phyloP scores from a whole-genome alignment of 2,113 vertebrate species.

The Grallaria varia region DNA sequence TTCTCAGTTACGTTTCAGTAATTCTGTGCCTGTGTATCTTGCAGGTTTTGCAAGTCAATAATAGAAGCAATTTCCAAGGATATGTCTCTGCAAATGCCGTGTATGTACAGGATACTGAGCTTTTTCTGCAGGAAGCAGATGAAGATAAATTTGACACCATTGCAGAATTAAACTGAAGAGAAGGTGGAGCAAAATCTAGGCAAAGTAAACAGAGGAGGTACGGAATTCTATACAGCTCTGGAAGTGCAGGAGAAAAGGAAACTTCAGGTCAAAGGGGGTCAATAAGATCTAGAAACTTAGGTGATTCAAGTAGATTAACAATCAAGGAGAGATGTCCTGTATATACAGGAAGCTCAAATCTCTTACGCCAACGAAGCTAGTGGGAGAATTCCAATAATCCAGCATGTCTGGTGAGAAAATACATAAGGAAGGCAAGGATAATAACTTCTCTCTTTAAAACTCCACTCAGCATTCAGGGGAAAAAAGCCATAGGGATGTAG shows the following conservation, averaged over 20 bases:
- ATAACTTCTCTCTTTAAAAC: not conserved
- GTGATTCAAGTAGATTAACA: not conserved
- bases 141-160: not conserved
- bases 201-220: not conserved
- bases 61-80: not conserved
- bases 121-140: not conserved
- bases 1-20: not conserved
- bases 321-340: not conserved
- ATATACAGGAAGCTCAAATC: not conserved
- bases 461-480: not conserved
- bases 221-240: fast-evolving
- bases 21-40: not conserved
- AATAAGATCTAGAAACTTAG: not conserved
- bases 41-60: not conserved
- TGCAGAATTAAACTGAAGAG: not conserved
- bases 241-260: not conserved
- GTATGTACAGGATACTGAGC: not conserved
- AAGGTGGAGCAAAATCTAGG: not conserved
- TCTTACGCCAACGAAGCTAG: not conserved
- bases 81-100: not conserved
- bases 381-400: not conserved
- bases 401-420: not conserved
- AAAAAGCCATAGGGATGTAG: not conserved
- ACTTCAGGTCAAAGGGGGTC: not conserved
- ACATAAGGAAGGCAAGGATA: not conserved